Conservation (phyloP, 92 coral and sea anemone genomes). For the Umimayanthus chanpuru region DNA sequence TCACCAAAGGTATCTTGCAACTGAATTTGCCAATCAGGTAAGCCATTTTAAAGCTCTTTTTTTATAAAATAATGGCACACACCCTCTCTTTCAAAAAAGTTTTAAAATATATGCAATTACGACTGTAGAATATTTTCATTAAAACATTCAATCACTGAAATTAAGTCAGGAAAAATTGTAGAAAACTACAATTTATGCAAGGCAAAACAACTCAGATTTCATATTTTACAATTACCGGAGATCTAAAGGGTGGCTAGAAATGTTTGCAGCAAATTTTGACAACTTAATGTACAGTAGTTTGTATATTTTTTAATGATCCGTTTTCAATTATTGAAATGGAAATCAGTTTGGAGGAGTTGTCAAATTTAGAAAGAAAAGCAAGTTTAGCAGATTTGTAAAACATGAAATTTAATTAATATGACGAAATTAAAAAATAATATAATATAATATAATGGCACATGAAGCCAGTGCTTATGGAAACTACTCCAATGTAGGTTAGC, state of each 20-base stretch:
- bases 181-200: not conserved
- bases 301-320: slow-evolving; percentile 5
- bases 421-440: not conserved
- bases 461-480: too few species aligned
- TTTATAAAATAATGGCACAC: slow-evolving; percentile 4
- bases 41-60: not conserved
- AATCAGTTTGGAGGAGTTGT: not conserved
- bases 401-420: not conserved
- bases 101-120: not conserved
- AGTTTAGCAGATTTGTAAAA: not conserved
- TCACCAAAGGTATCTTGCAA: slow-evolving; percentile 34
- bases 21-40: slow-evolving; percentile 31
- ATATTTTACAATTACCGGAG: slow-evolving; percentile 1
- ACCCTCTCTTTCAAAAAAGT: not conserved
- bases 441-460: too few species aligned
- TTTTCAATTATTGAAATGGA: not conserved
- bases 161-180: not conserved
- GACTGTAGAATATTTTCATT: too few species aligned
- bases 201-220: not conserved
- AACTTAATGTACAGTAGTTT: not conserved
- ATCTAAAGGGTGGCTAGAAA: slow-evolving; percentile 7
- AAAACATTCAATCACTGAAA: not conserved
- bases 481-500: too few species aligned
- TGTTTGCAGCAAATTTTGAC: slow-evolving; percentile 3
- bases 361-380: not conserved